A percentile compares a stretch with the other conserved stretches of the same genome.
Conservation (phyloP, 1,140 invertebrate species). For the Pemphigus obesinymphae region DNA sequence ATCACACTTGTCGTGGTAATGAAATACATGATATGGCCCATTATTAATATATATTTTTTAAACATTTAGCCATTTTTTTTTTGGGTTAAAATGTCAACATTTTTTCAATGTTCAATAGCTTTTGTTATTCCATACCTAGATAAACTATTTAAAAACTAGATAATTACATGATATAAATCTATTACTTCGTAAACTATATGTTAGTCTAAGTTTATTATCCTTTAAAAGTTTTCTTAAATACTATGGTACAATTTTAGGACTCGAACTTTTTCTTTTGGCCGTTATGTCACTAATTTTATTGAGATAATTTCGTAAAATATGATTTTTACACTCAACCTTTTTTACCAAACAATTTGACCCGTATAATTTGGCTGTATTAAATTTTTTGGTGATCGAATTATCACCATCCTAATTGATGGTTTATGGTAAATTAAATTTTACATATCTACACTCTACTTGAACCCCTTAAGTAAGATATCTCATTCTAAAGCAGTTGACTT, state of each 20-base stretch:
- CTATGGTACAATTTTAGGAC: not conserved
- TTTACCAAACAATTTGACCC: not conserved
- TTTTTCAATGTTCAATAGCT: no score
- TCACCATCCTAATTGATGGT: constrained; percentile 50
- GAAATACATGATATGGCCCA: no score
- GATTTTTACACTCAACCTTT: constrained; percentile 9
- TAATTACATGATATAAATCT: no score
- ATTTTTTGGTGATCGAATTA: constrained; percentile 45
- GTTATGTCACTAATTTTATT: no score
- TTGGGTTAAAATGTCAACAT: no score
- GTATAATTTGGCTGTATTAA: not conserved
- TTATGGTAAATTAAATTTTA: constrained; percentile 48
- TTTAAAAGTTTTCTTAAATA: not conserved
- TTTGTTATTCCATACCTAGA: no score
- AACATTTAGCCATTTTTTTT: no score
- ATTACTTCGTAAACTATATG: no score
- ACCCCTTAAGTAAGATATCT: constrained; percentile 47
- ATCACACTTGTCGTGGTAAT: no score
- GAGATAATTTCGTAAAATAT: no score
- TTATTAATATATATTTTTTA: no score
- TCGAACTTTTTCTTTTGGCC: not conserved
- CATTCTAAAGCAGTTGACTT: constrained; percentile 9
- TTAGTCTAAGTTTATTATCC: not conserved
- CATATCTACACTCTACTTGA: constrained; percentile 48
- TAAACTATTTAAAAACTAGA: no score